phyloP scores from a whole-genome alignment of 2,797 vertebrate genomes.

The Sphenopsis melanotis region DNA sequence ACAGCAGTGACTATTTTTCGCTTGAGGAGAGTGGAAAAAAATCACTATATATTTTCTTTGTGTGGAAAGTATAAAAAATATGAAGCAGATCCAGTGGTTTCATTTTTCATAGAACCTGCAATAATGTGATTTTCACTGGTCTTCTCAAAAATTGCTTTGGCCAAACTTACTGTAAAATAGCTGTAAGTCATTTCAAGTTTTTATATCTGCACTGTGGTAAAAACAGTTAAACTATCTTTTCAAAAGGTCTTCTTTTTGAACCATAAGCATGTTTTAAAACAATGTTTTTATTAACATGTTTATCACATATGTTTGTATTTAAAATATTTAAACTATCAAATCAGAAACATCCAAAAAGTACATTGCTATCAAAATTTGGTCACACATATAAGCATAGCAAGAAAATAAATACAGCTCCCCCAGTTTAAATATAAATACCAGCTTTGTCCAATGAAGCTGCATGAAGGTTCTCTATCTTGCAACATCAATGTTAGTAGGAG shows the following conservation, averaged over 20 bases:
- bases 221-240: not conserved
- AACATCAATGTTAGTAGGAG: not conserved
- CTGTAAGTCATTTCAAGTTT: not conserved
- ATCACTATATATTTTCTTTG: constrained; percentile 16
- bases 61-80: constrained; percentile 19
- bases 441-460: not conserved
- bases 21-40: constrained; percentile 4
- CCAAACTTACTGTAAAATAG: not conserved
- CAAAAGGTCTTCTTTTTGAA: not conserved
- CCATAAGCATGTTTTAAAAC: not conserved
- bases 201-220: not conserved
- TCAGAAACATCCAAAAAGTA: not conserved
- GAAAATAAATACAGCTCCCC: not conserved
- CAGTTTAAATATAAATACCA: not conserved
- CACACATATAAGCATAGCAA: not conserved
- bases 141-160: constrained; percentile 6
- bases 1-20: constrained; percentile 47
- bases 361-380: not conserved
- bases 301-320: not conserved
- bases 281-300: not conserved
- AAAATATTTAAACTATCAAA: not conserved
- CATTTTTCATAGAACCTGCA: constrained; percentile 15
- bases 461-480: not conserved
- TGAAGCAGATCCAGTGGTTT: constrained; percentile 7
- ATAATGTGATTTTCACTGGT: constrained; percentile 36